These are phyloP conservation scores for Macrobrachium rosenbergii DNA, from an alignment of 1,140 invertebrate genomes.

Conservation along the genomic window DNA sequence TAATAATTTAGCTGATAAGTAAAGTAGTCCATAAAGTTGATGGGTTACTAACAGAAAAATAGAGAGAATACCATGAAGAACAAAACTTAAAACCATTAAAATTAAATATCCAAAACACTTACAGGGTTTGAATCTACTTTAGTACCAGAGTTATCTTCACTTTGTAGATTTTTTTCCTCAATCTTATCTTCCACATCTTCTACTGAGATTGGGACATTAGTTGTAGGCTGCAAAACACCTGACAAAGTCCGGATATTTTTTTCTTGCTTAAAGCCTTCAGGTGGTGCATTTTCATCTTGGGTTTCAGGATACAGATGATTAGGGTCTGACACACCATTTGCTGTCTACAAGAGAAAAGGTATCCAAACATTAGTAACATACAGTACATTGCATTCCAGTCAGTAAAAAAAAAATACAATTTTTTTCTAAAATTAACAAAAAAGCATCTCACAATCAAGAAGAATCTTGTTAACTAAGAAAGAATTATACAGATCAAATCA, in stretches of 20 bases:
- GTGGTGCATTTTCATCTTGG: conserved; percentile 58
- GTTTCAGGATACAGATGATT: conserved; percentile 34
- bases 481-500: too few species aligned
- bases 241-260: conserved; percentile 67
- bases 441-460: too few species aligned
- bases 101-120: neutral
- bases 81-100: too few species aligned
- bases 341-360: neutral
- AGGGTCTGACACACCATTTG: neutral
- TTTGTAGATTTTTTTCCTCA: neutral
- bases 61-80: neutral
- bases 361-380: too few species aligned
- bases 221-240: conserved; percentile 68
- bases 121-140: conserved; percentile 16
- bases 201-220: conserved; percentile 65
- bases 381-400: too few species aligned
- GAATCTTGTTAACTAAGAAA: too few species aligned
- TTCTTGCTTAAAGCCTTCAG: conserved; percentile 32
- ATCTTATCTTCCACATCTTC: conserved; percentile 24
- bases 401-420: too few species aligned
- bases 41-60: neutral
- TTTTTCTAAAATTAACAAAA: too few species aligned
- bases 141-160: neutral
- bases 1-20: neutral
- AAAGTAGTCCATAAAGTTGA: too few species aligned